These are phyloP conservation scores for Cyclargus thomasi DNA, from an alignment of 1,140 invertebrate species.

Conservation along the genomic window DNA sequence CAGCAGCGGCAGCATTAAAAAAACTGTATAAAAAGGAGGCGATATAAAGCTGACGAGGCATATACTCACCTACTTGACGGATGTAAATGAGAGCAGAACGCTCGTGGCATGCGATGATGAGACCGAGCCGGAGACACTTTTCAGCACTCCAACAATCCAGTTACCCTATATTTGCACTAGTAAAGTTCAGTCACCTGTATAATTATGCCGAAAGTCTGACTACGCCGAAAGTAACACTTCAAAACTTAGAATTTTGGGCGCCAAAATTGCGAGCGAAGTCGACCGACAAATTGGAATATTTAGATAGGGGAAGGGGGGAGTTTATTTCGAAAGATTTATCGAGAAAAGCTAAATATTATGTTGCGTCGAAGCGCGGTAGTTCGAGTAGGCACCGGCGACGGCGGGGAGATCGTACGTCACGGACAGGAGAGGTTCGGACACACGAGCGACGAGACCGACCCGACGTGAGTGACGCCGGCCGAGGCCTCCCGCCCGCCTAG, in stretches of 20 bases:
- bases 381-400: slow-evolving; percentile 59
- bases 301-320: neutral
- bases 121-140: slow-evolving; percentile 45
- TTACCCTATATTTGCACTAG: slow-evolving; percentile 49
- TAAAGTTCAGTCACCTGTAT: slow-evolving; percentile 29
- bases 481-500: slow-evolving; percentile 62
- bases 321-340: slow-evolving; percentile 15
- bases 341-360: slow-evolving; percentile 31
- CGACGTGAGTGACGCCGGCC: slow-evolving; percentile 66
- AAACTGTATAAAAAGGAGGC: slow-evolving; percentile 31
- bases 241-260: slow-evolving; percentile 14
- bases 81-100: slow-evolving; percentile 52
- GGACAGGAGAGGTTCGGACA: slow-evolving; percentile 68
- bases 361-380: slow-evolving; percentile 45
- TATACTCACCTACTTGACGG: slow-evolving; percentile 60
- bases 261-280: slow-evolving; percentile 5
- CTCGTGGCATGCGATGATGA: slow-evolving; percentile 40
- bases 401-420: slow-evolving; percentile 62
- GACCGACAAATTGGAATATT: neutral
- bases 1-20: slow-evolving; percentile 26
- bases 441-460: slow-evolving; percentile 61
- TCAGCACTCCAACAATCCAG: slow-evolving; percentile 55
- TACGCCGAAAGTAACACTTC: slow-evolving; percentile 18
- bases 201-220: slow-evolving; percentile 22
- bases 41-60: slow-evolving; percentile 44